phyloP scores from a whole-genome alignment of 2,888 invertebrate species.

The Baccha elongata region DNA sequence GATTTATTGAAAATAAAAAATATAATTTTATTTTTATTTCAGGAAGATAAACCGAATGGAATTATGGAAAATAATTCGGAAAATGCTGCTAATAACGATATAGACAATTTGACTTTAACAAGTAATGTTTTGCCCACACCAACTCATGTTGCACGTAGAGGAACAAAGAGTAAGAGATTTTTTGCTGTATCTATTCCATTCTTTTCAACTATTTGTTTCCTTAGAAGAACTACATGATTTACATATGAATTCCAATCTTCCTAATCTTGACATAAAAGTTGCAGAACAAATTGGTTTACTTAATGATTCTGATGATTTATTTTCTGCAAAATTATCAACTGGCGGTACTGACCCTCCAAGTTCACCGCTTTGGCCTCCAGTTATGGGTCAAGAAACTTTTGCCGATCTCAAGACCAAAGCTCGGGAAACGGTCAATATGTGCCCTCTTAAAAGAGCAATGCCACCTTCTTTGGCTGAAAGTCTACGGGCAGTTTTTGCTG shows the following conservation, averaged over 20 bases:
- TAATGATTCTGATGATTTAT: constrained; percentile 76
- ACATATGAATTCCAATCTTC: constrained; percentile 48
- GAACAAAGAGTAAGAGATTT: constrained; percentile 36
- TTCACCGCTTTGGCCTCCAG: constrained; percentile 76
- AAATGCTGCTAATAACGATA: constrained; percentile 7
- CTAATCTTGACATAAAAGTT: constrained; percentile 76
- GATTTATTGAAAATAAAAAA: not conserved
- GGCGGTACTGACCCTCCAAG: constrained; percentile 78
- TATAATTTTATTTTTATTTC: not conserved
- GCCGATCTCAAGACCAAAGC: constrained; percentile 47
- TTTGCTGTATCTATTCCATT: not conserved
- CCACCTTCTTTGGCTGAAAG: constrained; percentile 96
- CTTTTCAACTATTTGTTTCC: not conserved
- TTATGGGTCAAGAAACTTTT: constrained; percentile 44
- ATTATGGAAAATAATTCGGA: constrained; percentile 15
- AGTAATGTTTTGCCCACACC: constrained; percentile 55
- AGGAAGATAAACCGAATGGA: constrained; percentile 52
- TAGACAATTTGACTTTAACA: constrained; percentile 2
- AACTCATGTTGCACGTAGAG: constrained; percentile 54
- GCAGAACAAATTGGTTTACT: constrained; percentile 78
- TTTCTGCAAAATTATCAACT: constrained; percentile 65
- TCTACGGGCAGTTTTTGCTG: constrained; percentile 96
- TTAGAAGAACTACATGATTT: constrained; percentile 50
- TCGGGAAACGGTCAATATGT: constrained; percentile 74
- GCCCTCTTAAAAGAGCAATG: constrained; percentile 89